Percentiles rank a stretch among this genome's conserved stretches.
phyloP scores from a whole-genome alignment of 2,113 vertebrate genomes.

The Chloropsis cyanopogon region DNA sequence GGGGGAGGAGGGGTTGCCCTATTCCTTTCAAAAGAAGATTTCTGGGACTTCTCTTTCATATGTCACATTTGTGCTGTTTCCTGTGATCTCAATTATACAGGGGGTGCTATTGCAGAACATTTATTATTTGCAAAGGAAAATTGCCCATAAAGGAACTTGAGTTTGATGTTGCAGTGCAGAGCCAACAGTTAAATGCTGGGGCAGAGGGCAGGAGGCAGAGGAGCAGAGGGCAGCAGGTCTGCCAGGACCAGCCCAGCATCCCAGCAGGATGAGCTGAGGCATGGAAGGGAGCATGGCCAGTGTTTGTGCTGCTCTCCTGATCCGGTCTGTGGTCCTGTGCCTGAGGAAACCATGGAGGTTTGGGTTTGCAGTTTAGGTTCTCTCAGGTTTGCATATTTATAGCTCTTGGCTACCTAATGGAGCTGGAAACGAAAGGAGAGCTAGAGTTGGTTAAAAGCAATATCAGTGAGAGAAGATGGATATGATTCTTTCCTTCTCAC shows the following conservation, averaged over 20 bases:
- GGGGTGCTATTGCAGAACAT: not conserved
- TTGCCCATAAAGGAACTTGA: not conserved
- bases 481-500: not conserved
- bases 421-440: not conserved
- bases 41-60: not conserved
- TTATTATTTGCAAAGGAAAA: not conserved
- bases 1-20: not conserved
- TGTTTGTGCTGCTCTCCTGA: not conserved
- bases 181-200: not conserved
- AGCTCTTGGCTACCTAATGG: not conserved
- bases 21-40: not conserved
- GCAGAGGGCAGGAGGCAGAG: not conserved
- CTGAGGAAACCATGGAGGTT: not conserved
- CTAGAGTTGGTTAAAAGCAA: not conserved
- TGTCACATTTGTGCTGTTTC: not conserved
- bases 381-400: not conserved
- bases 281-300: not conserved
- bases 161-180: not conserved
- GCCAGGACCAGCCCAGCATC: not conserved
- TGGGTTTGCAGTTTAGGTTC: not conserved
- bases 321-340: not conserved
- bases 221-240: not conserved
- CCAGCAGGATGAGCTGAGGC: not conserved
- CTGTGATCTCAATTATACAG: not conserved
- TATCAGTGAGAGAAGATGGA: not conserved